Evolutionary conservation across 2,113 vertebrate species (phyloP).

Genomic region (Dasyurus viverrinus): DNA sequence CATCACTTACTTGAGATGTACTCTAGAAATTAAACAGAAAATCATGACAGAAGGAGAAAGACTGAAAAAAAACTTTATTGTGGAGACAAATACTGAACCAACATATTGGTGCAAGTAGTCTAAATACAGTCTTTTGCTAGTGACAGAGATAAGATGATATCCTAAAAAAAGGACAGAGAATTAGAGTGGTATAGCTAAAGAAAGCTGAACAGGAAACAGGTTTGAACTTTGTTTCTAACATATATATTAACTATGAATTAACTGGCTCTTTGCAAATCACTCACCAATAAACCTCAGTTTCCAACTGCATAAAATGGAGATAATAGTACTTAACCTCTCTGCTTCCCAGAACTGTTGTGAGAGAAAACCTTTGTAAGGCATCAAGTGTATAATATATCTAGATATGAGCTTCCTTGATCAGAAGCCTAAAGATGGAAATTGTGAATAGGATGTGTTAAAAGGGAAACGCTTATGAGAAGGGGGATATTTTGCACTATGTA

Average conservation of each 20-base stretch:
- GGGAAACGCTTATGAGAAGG: background rate
- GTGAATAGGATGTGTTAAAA: background rate
- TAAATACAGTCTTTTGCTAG: conserved; percentile 27
- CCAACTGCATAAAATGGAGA: background rate
- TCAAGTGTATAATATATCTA: background rate
- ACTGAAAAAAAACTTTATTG: background rate
- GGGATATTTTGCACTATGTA: background rate
- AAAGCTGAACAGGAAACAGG: background rate
- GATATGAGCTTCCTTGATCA: background rate
- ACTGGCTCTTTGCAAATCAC: background rate
- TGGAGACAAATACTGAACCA: background rate
- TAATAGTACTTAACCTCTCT: background rate
- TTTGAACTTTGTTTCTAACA: background rate
- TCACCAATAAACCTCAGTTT: background rate
- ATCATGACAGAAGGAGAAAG: background rate
- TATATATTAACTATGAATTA: background rate
- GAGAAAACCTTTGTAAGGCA: background rate
- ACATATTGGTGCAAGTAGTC: background rate
- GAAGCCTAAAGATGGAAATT: background rate
- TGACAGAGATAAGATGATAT: background rate
- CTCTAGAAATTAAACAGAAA: background rate
- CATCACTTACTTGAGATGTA: background rate
- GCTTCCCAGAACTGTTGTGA: background rate
- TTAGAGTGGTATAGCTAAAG: background rate
- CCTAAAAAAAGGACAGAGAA: background rate